Percentiles rank a stretch among this genome's conserved stretches.
These are phyloP conservation scores for Otis tarda DNA, from an alignment of 2,113 vertebrate genomes.

Conservation along the genomic window DNA sequence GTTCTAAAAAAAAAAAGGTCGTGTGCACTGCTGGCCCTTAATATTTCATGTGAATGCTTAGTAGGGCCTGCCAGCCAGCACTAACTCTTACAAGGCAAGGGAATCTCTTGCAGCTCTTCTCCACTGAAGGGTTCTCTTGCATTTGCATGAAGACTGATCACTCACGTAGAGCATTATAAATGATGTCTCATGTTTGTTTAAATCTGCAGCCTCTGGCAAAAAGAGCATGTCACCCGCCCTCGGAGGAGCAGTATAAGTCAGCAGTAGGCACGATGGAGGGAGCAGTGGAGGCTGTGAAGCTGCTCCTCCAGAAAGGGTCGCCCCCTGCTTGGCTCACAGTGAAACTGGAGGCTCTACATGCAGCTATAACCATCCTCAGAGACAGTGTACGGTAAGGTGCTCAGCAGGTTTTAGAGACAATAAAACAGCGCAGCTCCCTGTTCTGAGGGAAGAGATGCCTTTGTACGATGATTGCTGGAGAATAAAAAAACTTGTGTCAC, in stretches of 20 bases:
- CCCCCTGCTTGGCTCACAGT: constrained; percentile 80
- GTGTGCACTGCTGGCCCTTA: accelerated
- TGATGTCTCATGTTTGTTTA: neutral
- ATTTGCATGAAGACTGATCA: neutral
- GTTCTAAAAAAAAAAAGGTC: neutral
- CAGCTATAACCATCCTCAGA: constrained; percentile 62
- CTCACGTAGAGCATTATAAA: neutral
- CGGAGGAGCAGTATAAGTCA: constrained; percentile 80
- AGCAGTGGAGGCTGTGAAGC: constrained; percentile 79
- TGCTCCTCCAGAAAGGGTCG: constrained; percentile 54
- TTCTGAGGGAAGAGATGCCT: neutral
- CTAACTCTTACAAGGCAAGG: neutral
- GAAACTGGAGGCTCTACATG: constrained; percentile 79
- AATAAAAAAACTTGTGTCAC: neutral
- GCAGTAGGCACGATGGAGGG: constrained; percentile 76
- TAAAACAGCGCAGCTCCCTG: neutral
- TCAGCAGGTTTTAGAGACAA: neutral
- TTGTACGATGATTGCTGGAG: neutral
- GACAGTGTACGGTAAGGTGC: neutral
- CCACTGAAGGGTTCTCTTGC: neutral
- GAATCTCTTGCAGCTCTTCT: neutral
- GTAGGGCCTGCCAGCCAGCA: neutral
- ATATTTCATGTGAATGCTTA: neutral
- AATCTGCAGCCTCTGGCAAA: constrained; percentile 82
- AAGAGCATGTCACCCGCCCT: constrained; percentile 72